Evolutionary conservation across 2,888 invertebrate genomes (phyloP).

Genomic region (Reticulitermes lucifugus): DNA sequence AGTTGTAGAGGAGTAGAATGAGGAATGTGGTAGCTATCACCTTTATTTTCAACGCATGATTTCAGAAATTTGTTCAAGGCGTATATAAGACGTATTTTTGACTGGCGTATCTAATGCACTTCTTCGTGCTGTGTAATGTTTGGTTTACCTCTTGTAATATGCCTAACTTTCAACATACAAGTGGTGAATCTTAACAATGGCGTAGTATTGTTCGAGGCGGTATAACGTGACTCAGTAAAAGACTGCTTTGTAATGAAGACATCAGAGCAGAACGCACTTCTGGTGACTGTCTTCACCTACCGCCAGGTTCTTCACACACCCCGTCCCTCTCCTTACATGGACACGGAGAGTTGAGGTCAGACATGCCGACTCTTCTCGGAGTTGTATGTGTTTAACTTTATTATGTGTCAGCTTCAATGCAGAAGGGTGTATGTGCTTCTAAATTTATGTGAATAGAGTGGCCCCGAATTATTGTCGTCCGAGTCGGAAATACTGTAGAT

Average conservation of each 20-base stretch:
- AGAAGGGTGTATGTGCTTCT: too few species aligned
- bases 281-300: not conserved
- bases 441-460: too few species aligned
- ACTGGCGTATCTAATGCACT: constrained; percentile 5
- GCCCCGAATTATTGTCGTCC: too few species aligned
- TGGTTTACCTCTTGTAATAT: not conserved
- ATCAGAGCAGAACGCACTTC: not conserved
- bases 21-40: constrained; percentile 11
- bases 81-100: not conserved
- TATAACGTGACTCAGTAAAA: not conserved
- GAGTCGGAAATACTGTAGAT: too few species aligned
- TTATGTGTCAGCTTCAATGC: too few species aligned
- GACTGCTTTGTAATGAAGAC: constrained; percentile 10
- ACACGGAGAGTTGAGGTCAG: too few species aligned
- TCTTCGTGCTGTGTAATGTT: constrained; percentile 24
- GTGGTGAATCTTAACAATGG: constrained; percentile 2
- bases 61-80: constrained; percentile 12
- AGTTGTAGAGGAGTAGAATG: not conserved
- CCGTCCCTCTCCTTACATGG: too few species aligned
- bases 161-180: not conserved
- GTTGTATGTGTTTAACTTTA: too few species aligned
- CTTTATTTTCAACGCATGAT: constrained; percentile 30
- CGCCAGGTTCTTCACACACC: too few species aligned
- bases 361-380: too few species aligned
- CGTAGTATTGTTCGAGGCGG: constrained; percentile 9